Evolutionary conservation across 2,888 invertebrate genomes (phyloP), one percentile per base, ranked within the genome.

Genomic region (Agrotis puta): DNA sequence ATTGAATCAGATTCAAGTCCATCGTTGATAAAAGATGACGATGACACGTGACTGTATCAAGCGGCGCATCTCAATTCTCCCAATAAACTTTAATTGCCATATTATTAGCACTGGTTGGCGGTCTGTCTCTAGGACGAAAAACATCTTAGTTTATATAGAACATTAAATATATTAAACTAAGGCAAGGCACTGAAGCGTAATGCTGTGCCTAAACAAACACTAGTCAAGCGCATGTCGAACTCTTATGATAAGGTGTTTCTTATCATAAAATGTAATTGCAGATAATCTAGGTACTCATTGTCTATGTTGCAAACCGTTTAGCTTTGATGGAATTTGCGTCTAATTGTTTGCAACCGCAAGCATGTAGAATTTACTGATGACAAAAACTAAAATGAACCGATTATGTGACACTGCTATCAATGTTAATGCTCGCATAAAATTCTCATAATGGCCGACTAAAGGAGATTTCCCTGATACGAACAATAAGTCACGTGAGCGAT

Each of bases 71-170:
- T 94, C 93, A 92, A 94, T 95, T 94, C 91, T 76, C 82, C 86
- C 94, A 94, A 95, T 95, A 89, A 89, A 93, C 81, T 89, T 89
- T 93, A 93, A 95, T 95, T 94, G 93, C 89, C 88, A 89, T 89
- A 91, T 92, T 90, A 92, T 87, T 84, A 87, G 88, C 90, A 90
- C 87, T 90, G 90, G 87, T 92, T 92, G 87, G 83, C 81, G 74
- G 81, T 70, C 77, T 85, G 87, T 88, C 83, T 87, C 87, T 88
- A 87, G 83, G 86, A 77, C 84, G 75, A 81, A 79, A 80, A 70
- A 65, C 67, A 81, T 70, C 45, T 62, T 65, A 18, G 54, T 56
- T 39, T 39, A 18, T 39, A 33, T 48, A 1, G 14, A 53, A 64
- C 22, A 61, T 43, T 48, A 11, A 22, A 24, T 47, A 20, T 27